Evolutionary conservation across 2,888 invertebrate genomes (phyloP), one percentile per base, ranked within the genome.

Genomic region (Lithophane socia): DNA sequence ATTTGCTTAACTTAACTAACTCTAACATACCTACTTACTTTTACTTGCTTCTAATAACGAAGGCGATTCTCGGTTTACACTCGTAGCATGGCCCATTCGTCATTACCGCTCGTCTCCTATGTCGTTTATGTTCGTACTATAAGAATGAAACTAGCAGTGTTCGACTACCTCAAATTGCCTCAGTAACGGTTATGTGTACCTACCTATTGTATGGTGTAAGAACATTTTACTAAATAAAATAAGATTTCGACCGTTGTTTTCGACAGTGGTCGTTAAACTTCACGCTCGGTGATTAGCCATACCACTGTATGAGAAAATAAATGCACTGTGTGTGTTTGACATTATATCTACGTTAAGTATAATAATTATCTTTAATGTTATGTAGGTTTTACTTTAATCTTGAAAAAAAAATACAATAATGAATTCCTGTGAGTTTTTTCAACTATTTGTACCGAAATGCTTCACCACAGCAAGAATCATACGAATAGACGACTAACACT

Each of bases 201-300:
- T 66, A 47, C 24, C 13, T 52, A 64, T 42, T 44, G 2, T 63
- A 79, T 84, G 75, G 73, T 79, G 77, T 87, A 86, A 80, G 86
- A 82, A 84, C 80, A 79, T 69, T 79, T 82, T 42, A 75, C 67
- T 77, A 79, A 86, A 87, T 77, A 79, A 86, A 87, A 37, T 83
- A 87, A 79, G 87, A 87, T 80, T 8, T 21, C 52, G 84, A 76
- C 80, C 49, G 76, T 75, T 70, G 81, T 88, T 86, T 89, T 83
- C 75, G 80, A 82, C 82, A 72, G 74, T 87, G 90, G 90, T 90
- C 91, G 85, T 87, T 88, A 87, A 87, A 90, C 91, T 90, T 88
- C 83, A 86, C 85, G 90, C 82, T 82, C 64, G 64, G 76, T 85
- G 84, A 83, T 85, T 83, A 85, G 44, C 72, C 66, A 71, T 73